Conservation (phyloP, 2,113 vertebrate species). For the Protobothrops mucrosquamatus region DNA sequence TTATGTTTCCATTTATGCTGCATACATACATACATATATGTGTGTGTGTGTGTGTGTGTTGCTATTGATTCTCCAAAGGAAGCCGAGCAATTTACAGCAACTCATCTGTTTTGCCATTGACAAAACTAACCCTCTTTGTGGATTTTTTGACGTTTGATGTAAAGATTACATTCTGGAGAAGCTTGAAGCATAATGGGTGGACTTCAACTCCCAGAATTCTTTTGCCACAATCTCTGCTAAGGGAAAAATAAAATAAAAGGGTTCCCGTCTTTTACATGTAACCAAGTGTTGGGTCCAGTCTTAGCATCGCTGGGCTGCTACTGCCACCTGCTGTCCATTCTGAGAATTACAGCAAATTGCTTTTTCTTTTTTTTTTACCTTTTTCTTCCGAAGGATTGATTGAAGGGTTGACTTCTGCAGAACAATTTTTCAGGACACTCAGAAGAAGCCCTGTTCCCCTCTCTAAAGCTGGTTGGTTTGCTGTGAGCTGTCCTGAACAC, state of each 20-base stretch:
- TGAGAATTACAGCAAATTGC: neutral
- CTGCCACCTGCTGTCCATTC: conserved; percentile 47
- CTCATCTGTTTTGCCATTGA: neutral
- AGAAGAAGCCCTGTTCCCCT: neutral
- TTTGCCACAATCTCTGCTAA: neutral
- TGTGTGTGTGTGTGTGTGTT: neutral
- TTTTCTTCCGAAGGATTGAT: too few relatives aligned
- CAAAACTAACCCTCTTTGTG: neutral
- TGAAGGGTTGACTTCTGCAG: neutral
- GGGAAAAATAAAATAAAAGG: neutral
- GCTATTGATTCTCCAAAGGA: conserved; percentile 44
- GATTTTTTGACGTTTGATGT: too few relatives aligned
- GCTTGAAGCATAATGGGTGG: neutral
- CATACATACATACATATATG: too few relatives aligned
- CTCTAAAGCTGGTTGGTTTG: neutral
- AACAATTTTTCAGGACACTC: neutral
- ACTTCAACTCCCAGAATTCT: conserved; percentile 17
- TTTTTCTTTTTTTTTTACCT: neutral
- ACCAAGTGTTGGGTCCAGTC: neutral
- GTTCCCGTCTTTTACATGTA: accelerated
- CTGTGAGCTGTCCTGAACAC: neutral
- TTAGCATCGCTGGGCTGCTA: conserved; percentile 5
- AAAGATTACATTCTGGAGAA: neutral
- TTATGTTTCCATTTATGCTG: conserved; percentile 43
- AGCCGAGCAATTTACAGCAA: conserved; percentile 21